Evolutionary conservation across 2,888 invertebrate genomes (phyloP).

Genomic region (Caenorhabditis drosophilae): DNA sequence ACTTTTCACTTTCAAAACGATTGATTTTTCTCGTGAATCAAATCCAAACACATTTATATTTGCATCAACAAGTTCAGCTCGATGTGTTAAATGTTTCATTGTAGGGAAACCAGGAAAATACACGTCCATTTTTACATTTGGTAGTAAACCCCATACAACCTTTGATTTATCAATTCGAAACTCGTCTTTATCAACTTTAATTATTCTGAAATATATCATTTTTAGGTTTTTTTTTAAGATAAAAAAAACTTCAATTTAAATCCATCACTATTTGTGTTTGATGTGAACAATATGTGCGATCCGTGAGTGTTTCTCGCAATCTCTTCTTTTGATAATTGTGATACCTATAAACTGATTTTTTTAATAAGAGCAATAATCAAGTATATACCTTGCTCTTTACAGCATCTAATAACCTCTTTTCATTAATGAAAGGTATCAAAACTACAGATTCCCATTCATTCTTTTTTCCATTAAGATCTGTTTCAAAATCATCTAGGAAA

Average conservation of each 20-base stretch:
- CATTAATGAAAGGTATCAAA: constrained; percentile 89
- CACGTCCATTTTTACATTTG: constrained; percentile 77
- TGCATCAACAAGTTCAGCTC: constrained; percentile 72
- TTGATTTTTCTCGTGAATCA: constrained; percentile 81
- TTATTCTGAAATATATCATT: constrained; percentile 27
- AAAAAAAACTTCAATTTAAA: background rate
- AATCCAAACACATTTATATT: constrained; percentile 88
- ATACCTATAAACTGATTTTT: constrained; percentile 69
- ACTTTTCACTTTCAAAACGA: constrained; percentile 70
- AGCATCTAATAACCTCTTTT: constrained; percentile 79
- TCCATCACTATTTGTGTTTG: background rate
- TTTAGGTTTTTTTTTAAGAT: background rate
- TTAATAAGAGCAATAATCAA: background rate
- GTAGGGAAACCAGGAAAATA: constrained; percentile 92
- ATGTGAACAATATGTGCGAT: constrained; percentile 82
- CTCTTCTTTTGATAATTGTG: constrained; percentile 78
- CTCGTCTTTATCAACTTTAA: constrained; percentile 64
- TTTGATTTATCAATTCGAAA: constrained; percentile 70
- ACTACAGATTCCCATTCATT: constrained; percentile 97
- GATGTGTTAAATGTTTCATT: constrained; percentile 82
- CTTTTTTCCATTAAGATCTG: constrained; percentile 92
- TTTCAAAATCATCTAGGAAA: constrained; percentile 87
- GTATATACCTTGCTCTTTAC: constrained; percentile 42
- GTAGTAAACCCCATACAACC: constrained; percentile 76
- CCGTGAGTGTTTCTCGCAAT: constrained; percentile 82